A percentile compares a stretch with the other conserved stretches of the same genome.
Evolutionary conservation across 2,113 vertebrate species (phyloP).

Genomic region (Tenebrosternarchus preto): DNA sequence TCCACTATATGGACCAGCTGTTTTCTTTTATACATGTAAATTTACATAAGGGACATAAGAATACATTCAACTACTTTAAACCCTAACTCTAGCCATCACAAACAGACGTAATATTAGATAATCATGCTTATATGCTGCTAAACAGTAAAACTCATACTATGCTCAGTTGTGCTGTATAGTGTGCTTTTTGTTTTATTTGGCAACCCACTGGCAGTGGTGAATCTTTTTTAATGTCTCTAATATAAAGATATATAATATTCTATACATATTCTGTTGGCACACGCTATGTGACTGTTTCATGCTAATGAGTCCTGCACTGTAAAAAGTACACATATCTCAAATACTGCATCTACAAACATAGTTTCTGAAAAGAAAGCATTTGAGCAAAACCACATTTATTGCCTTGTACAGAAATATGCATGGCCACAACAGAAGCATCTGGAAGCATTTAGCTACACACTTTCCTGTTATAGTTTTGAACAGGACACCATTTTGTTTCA

Average conservation of each 20-base stretch:
- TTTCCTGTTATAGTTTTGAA: conserved; percentile 68
- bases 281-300: conserved; percentile 22
- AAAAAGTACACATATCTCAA: conserved; percentile 48
- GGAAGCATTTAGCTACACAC: conserved; percentile 73
- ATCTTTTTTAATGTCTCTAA: background rate
- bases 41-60: conserved; percentile 19
- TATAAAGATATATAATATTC: background rate
- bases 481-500: conserved; percentile 73
- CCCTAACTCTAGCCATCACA: conserved; percentile 8
- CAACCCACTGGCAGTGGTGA: background rate
- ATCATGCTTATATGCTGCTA: background rate
- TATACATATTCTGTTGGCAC: background rate
- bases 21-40: conserved; percentile 22
- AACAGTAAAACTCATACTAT: conserved; percentile 5
- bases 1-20: background rate
- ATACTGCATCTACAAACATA: conserved; percentile 74
- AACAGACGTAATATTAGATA: conserved; percentile 2
- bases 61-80: background rate
- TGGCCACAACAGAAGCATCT: conserved; percentile 75
- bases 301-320: conserved; percentile 20
- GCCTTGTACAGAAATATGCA: conserved; percentile 72
- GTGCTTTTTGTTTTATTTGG: background rate
- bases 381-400: conserved; percentile 72
- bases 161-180: conserved; percentile 5
- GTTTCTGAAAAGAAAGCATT: conserved; percentile 72